Conservation (phyloP, 2,797 vertebrate genomes). For the Lacerta agilis region DNA sequence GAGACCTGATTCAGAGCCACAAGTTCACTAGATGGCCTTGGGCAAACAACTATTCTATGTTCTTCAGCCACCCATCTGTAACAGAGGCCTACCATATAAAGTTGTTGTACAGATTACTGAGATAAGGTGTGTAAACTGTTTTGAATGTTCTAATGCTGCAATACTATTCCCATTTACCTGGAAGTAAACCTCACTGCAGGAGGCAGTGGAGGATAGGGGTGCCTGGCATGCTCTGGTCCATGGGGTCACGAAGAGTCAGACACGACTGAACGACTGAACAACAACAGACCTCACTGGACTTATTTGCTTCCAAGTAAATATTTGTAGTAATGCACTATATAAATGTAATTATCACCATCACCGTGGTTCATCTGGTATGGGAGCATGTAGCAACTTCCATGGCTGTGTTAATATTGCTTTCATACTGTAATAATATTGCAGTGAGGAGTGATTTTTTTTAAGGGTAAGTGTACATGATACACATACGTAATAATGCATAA, state of each 20-base stretch:
- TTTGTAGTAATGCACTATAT: background rate
- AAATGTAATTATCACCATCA: too few species aligned
- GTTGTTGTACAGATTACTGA: background rate
- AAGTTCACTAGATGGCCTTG: background rate
- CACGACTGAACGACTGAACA: too few species aligned
- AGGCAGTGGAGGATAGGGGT: too few species aligned
- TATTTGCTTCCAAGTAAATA: background rate
- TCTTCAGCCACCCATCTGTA: background rate
- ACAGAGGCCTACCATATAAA: too few species aligned
- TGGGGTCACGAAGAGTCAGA: too few species aligned
- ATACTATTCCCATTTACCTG: background rate
- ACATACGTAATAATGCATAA: background rate
- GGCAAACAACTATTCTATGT: background rate
- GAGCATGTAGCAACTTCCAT: constrained; percentile 7
- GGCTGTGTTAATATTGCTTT: background rate
- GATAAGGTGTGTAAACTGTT: background rate
- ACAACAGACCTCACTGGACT: background rate
- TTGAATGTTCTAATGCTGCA: background rate
- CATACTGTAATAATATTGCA: background rate
- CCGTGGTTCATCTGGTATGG: background rate
- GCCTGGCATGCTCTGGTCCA: too few species aligned
- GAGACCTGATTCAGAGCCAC: background rate
- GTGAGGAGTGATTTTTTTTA: background rate
- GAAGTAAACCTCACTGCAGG: background rate
- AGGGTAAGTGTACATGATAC: constrained; percentile 11